Evolutionary conservation across 1,140 invertebrate genomes (phyloP), one percentile per base, ranked within the genome.

Genomic region (Parapsyche elsis): DNA sequence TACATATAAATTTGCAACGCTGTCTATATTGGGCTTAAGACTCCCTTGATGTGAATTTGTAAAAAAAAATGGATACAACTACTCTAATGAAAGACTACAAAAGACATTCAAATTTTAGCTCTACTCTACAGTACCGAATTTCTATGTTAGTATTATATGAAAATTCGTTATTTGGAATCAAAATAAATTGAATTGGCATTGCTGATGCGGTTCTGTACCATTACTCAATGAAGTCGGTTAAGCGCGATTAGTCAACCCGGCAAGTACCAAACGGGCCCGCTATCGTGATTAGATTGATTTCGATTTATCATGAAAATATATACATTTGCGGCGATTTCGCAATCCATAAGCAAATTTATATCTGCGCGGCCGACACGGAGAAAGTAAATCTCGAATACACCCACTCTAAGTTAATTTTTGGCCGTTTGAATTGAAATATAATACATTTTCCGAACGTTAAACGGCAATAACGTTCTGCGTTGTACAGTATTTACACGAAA

Each of bases 191-290:
- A 38, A 38, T 38, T 7, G 30, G 30, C 7, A 38, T 7, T 4
- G 24, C 12, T 5, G 64, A 67, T 67, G 19, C 64, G 64, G 23
- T 23, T 67, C 64, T 67, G 64, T 64, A n/a, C 12, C 26, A 30
- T 79, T 79, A 38, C 67, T 45, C 70, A 73, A 79, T 79, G 70
- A 71, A 79, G 46, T 73, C 44, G 57, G 49, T 59, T 79, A 23
- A 73, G 44, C 57, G 30, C 78, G 78, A 79, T 79, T 79, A 79
- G 70, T 79, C 78, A 79, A 79, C 71, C 24, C 23, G 53, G 45
- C 74, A 57, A 77, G 57, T 38, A 45, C 14, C 21, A 46, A 75
- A 46, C 49, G 44, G 24, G n/a, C 10, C 67, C 57, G 57, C 57
- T 21, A 19, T 61, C 57, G 57, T 21, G 57, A 61, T 67, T 26